Evolutionary conservation across 2,888 invertebrate genomes (phyloP).

Genomic region (Venustoraphidia nigricollis): DNA sequence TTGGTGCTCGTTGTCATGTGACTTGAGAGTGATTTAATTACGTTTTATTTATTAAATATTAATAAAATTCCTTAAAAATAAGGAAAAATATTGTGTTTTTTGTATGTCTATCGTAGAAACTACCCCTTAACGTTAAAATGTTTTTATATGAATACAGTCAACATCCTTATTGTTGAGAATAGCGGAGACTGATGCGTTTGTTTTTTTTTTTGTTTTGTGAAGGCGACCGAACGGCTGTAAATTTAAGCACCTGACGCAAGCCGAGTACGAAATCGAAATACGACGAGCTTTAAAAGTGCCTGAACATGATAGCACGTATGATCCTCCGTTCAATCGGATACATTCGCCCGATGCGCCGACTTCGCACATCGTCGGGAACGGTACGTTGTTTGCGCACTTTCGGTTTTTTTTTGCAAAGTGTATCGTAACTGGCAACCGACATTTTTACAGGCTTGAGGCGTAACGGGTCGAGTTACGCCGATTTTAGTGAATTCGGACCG

Average conservation of each 20-base stretch:
- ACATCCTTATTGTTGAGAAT: too few relatives aligned
- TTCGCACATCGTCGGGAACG: slow-evolving; percentile 8
- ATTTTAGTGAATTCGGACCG: slow-evolving; percentile 22
- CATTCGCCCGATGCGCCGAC: background rate
- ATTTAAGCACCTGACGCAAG: slow-evolving; percentile 25
- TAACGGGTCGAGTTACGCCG: slow-evolving; percentile 19
- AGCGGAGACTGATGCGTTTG: too few relatives aligned
- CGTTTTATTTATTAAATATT: too few relatives aligned
- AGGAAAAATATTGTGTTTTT: too few relatives aligned
- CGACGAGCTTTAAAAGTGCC: slow-evolving; percentile 7
- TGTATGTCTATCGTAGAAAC: too few relatives aligned
- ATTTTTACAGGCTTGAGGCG: slow-evolving; percentile 13
- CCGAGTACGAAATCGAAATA: slow-evolving; percentile 27
- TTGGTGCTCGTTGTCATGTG: too few relatives aligned
- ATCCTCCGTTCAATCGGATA: slow-evolving; percentile 1
- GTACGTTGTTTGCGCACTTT: slow-evolving; percentile 7
- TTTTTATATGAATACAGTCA: too few relatives aligned
- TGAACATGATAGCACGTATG: slow-evolving; percentile 5
- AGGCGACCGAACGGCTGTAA: slow-evolving; percentile 22
- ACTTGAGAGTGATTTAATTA: too few relatives aligned
- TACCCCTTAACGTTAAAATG: too few relatives aligned
- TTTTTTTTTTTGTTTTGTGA: too few relatives aligned
- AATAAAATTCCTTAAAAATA: too few relatives aligned
- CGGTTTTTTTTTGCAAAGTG: slow-evolving; percentile 5
- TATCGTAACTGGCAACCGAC: slow-evolving; percentile 4